Conservation (phyloP, 2,888 invertebrate genomes). For the Eulithis testata region DNA sequence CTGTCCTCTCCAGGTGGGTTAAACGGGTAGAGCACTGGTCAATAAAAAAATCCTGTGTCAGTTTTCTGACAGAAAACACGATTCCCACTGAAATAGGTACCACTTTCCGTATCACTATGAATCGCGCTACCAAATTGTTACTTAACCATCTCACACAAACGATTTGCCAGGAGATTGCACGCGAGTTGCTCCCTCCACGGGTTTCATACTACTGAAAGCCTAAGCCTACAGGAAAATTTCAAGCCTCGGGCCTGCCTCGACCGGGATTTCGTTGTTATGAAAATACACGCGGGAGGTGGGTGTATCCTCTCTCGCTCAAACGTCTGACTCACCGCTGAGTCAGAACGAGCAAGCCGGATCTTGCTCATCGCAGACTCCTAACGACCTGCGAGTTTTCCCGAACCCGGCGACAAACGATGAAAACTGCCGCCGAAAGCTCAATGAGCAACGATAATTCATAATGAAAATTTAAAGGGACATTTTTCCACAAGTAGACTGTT, state of each 20-base stretch:
- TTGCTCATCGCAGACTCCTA: constrained; percentile 37
- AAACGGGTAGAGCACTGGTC: constrained; percentile 25
- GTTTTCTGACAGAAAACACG: constrained; percentile 38
- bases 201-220: constrained; percentile 75
- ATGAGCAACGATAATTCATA: constrained; percentile 74
- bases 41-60: constrained; percentile 20
- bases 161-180: constrained; percentile 47
- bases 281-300: constrained; percentile 55
- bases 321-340: constrained; percentile 61
- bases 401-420: constrained; percentile 55
- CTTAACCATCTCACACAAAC: constrained; percentile 73
- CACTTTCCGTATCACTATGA: constrained; percentile 46
- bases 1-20: constrained; percentile 29
- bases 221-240: constrained; percentile 80
- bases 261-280: constrained; percentile 68
- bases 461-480: constrained; percentile 62
- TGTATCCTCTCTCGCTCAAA: constrained; percentile 61
- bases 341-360: constrained; percentile 58
- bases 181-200: constrained; percentile 52
- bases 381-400: constrained; percentile 57
- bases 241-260: constrained; percentile 59
- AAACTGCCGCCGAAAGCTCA: constrained; percentile 72
- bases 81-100: constrained; percentile 29
- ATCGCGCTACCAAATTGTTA: constrained; percentile 55
- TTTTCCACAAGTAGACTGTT: constrained; percentile 51